Base-by-base conservation (phyloP, 2,113 vertebrate genomes). In the Syngnathoides biaculeatus region DNA sequence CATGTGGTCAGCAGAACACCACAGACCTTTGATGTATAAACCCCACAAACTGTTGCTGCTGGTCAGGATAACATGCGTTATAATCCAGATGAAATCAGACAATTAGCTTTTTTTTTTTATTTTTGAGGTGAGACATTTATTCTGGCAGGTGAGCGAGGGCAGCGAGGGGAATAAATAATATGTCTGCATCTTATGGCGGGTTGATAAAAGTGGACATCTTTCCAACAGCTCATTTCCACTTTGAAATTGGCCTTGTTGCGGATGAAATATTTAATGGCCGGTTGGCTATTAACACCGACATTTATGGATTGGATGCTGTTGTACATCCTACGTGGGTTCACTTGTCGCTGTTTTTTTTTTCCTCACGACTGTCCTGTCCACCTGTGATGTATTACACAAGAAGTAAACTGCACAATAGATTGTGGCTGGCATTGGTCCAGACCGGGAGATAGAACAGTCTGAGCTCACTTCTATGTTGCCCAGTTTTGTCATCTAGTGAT, bases 231-330 rank as follows among this genome's bases (percentile, higher is more conserved):
- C 74, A 69, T 89, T 89, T 89, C 89, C 80, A 83, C 77, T 58
- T 89, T 82, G 87, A 92, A 84, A 91, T 91, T 90, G 89, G 86
- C 88, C 89, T 91, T 82, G 88, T 90, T 92, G 90, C 82, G 83
- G 88, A 89, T 91, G 86, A 92, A 92, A 91, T 90, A 92, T 92
- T 88, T 89, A 93, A 89, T 78, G 78, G 82, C 84, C 71, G 63
- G 24, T 64, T 42, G 79, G 85, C 90, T 90, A 88, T 92, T 91
- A 92, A 90, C 85, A 83, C 79, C 82, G 87, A 91, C 89, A 84
- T 84, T 91, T 91, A 92, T 90, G 89, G 88, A 92, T 91, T 77
- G 85, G 84, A 77, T 74, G 81, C 84, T 88, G 84, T 89, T 90
- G 90, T 85, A 84, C 78, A 87, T 90, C 89, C 87, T 91, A 85